These are phyloP conservation scores for Stenurella melanura DNA, from an alignment of 2,888 invertebrate genomes.

Conservation along the genomic window DNA sequence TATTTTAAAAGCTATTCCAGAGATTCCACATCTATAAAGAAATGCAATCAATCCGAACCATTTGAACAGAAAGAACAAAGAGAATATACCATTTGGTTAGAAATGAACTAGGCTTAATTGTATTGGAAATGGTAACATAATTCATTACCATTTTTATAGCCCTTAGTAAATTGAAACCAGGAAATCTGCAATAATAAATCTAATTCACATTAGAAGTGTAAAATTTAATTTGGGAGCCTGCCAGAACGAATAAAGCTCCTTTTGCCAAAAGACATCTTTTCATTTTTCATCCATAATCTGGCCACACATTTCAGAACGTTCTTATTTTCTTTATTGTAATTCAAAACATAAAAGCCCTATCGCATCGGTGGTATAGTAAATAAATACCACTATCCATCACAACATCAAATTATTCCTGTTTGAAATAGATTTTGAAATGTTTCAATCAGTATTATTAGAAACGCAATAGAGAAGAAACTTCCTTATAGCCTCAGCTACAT, in stretches of 20 bases:
- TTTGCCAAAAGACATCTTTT: conserved; percentile 58
- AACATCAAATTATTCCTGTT: neutral
- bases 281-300: conserved; percentile 46
- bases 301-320: conserved; percentile 23
- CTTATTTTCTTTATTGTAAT: conserved; percentile 13
- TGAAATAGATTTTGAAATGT: too few relatives aligned
- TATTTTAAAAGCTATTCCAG: neutral
- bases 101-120: conserved; percentile 32
- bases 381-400: neutral
- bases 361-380: neutral
- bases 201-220: conserved; percentile 65
- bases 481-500: too few relatives aligned
- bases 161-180: conserved; percentile 53
- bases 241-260: conserved; percentile 61
- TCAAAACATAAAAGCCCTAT: neutral
- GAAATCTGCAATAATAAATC: conserved; percentile 66
- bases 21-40: neutral
- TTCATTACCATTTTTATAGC: conserved; percentile 47
- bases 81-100: conserved; percentile 3
- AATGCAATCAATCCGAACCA: neutral
- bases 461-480: too few relatives aligned
- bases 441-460: too few relatives aligned
- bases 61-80: neutral
- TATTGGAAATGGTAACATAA: conserved; percentile 36
- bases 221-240: conserved; percentile 66